Conservation (phyloP, 1,140 invertebrate species). For the Zaprionus taronus region DNA sequence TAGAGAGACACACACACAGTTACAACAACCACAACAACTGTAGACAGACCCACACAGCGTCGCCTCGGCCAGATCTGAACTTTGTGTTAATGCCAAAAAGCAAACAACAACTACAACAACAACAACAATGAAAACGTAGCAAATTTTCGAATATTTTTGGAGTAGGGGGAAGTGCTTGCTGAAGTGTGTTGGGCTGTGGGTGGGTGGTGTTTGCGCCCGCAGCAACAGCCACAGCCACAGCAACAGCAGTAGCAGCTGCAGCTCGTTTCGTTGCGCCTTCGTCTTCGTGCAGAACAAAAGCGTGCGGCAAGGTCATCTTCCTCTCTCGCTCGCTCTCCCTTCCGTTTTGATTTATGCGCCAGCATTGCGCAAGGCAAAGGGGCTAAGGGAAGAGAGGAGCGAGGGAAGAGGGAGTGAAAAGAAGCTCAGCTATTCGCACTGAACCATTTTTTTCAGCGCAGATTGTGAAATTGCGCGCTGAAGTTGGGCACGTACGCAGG, state of each 20-base stretch:
- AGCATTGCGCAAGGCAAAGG: constrained; percentile 47
- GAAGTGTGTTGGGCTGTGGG: constrained; percentile 15
- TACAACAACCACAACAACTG: constrained; percentile 11
- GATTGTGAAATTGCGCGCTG: constrained; percentile 52
- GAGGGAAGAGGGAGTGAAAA: neutral
- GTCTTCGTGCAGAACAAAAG: constrained; percentile 51
- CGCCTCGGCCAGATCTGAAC: constrained; percentile 39
- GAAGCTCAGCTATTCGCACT: constrained; percentile 15
- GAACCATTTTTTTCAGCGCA: constrained; percentile 9
- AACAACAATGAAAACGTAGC: constrained; percentile 22
- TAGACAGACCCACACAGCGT: constrained; percentile 19
- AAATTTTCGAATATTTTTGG: constrained; percentile 38
- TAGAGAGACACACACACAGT: constrained; percentile 26
- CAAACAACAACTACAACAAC: constrained; percentile 30
- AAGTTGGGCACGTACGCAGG: constrained; percentile 59
- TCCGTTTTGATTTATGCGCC: constrained; percentile 53
- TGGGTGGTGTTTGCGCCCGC: constrained; percentile 30
- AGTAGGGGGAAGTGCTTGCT: constrained; percentile 7
- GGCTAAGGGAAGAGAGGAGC: neutral
- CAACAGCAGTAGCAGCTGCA: constrained; percentile 35
- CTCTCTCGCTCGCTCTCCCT: constrained; percentile 13
- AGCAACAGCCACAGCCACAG: constrained; percentile 1
- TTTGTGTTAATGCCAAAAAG: constrained; percentile 61
- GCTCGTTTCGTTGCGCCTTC: constrained; percentile 23
- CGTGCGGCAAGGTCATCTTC: constrained; percentile 37